Evolutionary conservation across 2,113 vertebrate species (phyloP), one percentile per base, ranked within the genome.

Genomic region (Aldabrachelys gigantea): DNA sequence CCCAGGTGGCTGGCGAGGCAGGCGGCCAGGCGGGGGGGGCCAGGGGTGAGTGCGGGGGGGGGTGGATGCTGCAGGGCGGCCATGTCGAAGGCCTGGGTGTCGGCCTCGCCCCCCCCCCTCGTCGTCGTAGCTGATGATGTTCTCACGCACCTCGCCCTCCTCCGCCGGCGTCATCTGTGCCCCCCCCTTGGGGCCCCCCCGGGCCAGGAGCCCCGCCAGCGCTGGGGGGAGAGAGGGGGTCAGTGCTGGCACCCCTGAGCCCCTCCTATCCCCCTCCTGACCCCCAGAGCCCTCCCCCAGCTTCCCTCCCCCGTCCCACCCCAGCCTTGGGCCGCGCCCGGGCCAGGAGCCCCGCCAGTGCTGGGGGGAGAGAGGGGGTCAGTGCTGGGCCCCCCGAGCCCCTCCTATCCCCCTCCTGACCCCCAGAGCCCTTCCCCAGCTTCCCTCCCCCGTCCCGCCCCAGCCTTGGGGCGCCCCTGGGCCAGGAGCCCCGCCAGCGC

Each of bases 81-180:
- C 76, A 99, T 99, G 98, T 99, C 99, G n/a, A 99, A 99, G 87
- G 99, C 99, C 17, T 99, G 99, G 0, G 99, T 99, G 98, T 99
- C 99, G 16, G 99, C 99, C 90, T 99, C 99, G 1, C n/a, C 99
- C 99, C 99, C 98, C 95, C 99, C 99, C 98, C 95, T 99, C 98
- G 25, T 99, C 99, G 2, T 99, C 99, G 2, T 99, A 99, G 9
- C 99, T 99, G 95, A 99, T 99, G 98, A 99, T 99, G 98, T 99
- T 99, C 97, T 99, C 99, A 0, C 99, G 98, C 5, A 99, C 98
- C 25, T 99, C 99, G 49, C 99, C 99, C 92, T 99, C 99, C 91
- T 99, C 99, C 94, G 99, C 99, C 82, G 99, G 97, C 1, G 99
- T 98, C 47, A 99, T 98, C 91, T 99, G 97, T 0, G 99, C 98